Percentiles rank a stretch among this genome's conserved stretches.
These are phyloP conservation scores for Alaudala cheleensis DNA, from an alignment of 2,113 vertebrate genomes.

Conservation along the genomic window DNA sequence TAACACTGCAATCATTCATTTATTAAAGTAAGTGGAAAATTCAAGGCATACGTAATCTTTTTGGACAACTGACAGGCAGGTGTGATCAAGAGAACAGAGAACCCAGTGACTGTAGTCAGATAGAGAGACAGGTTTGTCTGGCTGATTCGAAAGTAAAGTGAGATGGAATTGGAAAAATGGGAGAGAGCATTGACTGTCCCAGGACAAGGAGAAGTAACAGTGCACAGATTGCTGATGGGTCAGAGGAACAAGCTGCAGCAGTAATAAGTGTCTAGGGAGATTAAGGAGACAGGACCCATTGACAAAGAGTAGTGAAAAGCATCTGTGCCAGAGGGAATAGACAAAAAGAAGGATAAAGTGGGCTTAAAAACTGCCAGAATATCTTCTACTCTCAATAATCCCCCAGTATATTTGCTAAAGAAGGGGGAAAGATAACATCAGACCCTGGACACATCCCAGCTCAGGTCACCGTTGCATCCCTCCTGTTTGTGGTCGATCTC, in stretches of 20 bases:
- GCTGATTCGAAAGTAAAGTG: slow-evolving; percentile 40
- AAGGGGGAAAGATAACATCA: neutral
- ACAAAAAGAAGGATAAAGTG: neutral
- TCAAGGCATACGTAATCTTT: slow-evolving; percentile 38
- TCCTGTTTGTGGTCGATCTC: neutral
- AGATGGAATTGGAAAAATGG: neutral
- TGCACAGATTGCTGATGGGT: neutral
- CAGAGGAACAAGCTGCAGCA: neutral
- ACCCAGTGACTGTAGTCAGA: slow-evolving; percentile 36
- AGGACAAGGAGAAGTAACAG: neutral
- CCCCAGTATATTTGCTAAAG: neutral
- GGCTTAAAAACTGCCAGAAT: neutral
- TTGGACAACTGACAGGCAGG: slow-evolving; percentile 64
- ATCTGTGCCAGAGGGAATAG: neutral
- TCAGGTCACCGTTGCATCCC: neutral
- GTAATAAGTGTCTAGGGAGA: neutral
- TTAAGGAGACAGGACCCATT: neutral
- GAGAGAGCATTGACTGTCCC: neutral
- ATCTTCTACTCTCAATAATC: neutral
- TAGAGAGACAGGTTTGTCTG: slow-evolving; percentile 45
- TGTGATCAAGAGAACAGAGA: slow-evolving; percentile 47
- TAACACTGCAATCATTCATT: slow-evolving; percentile 47
- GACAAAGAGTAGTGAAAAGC: neutral
- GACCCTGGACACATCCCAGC: neutral
- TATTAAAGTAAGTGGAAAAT: slow-evolving; percentile 56